Conservation (phyloP, 2,797 vertebrate genomes). For the Peromyscus aztecus region DNA sequence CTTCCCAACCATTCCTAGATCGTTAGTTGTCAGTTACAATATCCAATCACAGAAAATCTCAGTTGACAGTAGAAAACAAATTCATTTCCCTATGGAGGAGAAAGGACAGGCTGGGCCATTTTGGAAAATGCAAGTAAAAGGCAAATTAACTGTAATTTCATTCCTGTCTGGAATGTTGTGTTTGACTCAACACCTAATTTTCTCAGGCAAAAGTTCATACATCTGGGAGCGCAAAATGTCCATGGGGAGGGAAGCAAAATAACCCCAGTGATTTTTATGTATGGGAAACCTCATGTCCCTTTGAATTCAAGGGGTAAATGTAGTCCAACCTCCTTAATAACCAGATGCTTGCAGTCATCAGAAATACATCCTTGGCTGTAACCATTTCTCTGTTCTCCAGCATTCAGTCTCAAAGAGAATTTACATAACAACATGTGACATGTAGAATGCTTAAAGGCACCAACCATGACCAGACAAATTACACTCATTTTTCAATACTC, state of each 20-base stretch:
- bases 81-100: background rate
- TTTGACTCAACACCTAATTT: constrained; percentile 41
- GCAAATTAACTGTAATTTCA: background rate
- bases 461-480: constrained; percentile 90
- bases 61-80: background rate
- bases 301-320: constrained; percentile 74
- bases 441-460: constrained; percentile 89
- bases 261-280: constrained; percentile 15
- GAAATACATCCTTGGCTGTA: constrained; percentile 85
- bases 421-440: constrained; percentile 91
- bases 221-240: background rate
- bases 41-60: background rate
- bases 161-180: background rate
- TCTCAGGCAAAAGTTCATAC: constrained; percentile 38
- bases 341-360: constrained; percentile 89
- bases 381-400: constrained; percentile 86
- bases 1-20: background rate
- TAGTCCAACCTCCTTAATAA: constrained; percentile 90
- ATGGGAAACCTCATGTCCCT: background rate
- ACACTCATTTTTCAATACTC: constrained; percentile 90
- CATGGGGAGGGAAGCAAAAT: background rate
- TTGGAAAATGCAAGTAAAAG: background rate
- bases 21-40: background rate
- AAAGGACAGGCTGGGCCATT: background rate
- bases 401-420: constrained; percentile 87